Evolutionary conservation across 2,113 vertebrate species (phyloP), one percentile per base, ranked within the genome.

Genomic region (Blennius ocellaris): DNA sequence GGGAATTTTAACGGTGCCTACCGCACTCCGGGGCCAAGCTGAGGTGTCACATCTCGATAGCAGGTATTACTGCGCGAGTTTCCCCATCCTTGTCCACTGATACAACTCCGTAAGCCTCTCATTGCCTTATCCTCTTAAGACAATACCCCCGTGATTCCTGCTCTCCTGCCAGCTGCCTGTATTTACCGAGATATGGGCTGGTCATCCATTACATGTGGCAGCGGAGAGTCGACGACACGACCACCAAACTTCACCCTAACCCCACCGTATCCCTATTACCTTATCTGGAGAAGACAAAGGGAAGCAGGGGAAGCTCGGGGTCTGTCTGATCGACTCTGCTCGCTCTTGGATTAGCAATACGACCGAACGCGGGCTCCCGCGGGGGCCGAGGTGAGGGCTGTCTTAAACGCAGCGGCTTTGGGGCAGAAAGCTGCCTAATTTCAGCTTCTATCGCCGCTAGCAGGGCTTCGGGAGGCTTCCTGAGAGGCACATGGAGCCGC

Each of bases 351-450:
- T 92, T 90, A 90, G 82, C 80, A 15, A 59, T 45, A 12, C 11
- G 8, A 86, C 88, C 86, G 5, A 88, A 78, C 78, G 54, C 50
- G 4, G 45, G 80, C 82, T 69, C 69, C 63, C 12, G 17, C 69
- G 21, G 61, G 21, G 61, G 87, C 83, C 88, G 88, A 93, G 90
- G 88, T 90, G 87, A 91, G 73, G 88, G 80, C 83, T 76, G 77
- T 70, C 78, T 92, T 93, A 92, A 92, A 91, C 89, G 84, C 76
- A 59, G 78, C 61, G 47, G 85, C 84, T 92, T 90, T 90, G 72
- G 76, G 83, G 78, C 61, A 85, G 82, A 92, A 91, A 92, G 84
- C 88, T 50, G 80, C 90, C 90, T 93, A 92, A 94, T 90, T 92
- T 93, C 74, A 65, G 75, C 75, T 85, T 83, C 84, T 89, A 88